phyloP scores from a whole-genome alignment of 2,113 vertebrate species.

The Ictalurus furcatus region DNA sequence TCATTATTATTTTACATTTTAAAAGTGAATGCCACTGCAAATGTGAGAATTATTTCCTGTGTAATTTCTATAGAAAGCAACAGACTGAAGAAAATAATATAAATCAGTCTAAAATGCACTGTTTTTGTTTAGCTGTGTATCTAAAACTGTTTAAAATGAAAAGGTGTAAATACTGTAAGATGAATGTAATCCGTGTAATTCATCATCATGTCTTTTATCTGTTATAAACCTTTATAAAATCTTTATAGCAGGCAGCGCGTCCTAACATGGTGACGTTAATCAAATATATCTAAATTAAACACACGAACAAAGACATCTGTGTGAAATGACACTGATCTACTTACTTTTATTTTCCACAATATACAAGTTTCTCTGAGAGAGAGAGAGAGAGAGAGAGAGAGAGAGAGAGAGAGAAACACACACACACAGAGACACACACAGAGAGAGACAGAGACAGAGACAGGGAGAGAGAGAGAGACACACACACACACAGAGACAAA shows the following conservation, averaged over 20 bases:
- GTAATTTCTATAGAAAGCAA: too few species aligned
- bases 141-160: background rate
- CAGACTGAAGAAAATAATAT: too few species aligned
- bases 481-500: too few species aligned
- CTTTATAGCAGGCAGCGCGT: background rate
- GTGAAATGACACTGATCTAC: background rate
- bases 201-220: background rate
- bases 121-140: background rate
- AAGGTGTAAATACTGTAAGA: background rate
- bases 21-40: background rate
- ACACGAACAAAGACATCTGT: background rate
- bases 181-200: background rate
- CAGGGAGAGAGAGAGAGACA: background rate
- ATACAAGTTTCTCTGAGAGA: background rate
- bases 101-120: too few species aligned
- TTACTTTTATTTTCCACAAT: background rate
- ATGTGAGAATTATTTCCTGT: background rate
- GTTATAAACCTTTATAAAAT: background rate
- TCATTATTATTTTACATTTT: background rate
- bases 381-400: too few species aligned
- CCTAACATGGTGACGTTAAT: background rate
- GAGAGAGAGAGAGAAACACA: background rate
- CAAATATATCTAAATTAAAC: background rate
- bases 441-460: too few species aligned
- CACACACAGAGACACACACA: too few species aligned